A percentile compares a stretch with the other conserved stretches of the same genome.
Conservation (phyloP, 2,797 vertebrate species). For the Eupleurogrammus muticus region DNA sequence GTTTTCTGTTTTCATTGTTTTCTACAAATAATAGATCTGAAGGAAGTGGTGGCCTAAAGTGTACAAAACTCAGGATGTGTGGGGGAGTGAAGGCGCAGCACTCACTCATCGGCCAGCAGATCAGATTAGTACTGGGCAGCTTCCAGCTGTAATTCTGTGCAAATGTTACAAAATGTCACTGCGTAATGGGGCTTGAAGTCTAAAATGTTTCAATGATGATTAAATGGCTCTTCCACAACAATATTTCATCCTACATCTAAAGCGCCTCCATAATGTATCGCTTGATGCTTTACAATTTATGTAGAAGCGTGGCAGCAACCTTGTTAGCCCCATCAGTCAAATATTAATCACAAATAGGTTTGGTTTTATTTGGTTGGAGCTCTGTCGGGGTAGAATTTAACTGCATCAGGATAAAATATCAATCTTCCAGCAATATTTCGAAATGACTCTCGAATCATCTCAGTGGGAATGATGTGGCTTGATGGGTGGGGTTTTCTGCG, state of each 20-base stretch:
- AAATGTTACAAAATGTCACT: background rate
- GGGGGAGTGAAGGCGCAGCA: background rate
- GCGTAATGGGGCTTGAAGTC: constrained; percentile 10
- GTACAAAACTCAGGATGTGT: constrained; percentile 6
- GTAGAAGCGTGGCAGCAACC: background rate
- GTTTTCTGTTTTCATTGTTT: constrained; percentile 17
- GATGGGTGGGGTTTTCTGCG: constrained; percentile 17
- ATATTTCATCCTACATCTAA: constrained; percentile 20
- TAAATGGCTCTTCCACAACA: constrained; percentile 8
- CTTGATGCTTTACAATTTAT: background rate
- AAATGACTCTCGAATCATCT: background rate
- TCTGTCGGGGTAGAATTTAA: constrained; percentile 5
- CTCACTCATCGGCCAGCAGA: background rate
- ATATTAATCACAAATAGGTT: constrained; percentile 12
- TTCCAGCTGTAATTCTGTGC: too few relatives aligned
- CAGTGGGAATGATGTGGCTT: background rate
- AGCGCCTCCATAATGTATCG: constrained; percentile 33
- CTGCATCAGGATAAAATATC: constrained; percentile 9
- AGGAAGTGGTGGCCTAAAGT: background rate
- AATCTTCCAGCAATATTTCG: constrained; percentile 20
- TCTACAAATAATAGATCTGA: constrained; percentile 22
- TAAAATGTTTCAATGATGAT: constrained; percentile 45
- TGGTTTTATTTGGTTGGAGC: constrained; percentile 30
- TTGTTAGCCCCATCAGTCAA: constrained; percentile 8
- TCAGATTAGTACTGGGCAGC: background rate